Base-by-base conservation (phyloP, 2,888 invertebrate species). In the Amiota communis region DNA sequence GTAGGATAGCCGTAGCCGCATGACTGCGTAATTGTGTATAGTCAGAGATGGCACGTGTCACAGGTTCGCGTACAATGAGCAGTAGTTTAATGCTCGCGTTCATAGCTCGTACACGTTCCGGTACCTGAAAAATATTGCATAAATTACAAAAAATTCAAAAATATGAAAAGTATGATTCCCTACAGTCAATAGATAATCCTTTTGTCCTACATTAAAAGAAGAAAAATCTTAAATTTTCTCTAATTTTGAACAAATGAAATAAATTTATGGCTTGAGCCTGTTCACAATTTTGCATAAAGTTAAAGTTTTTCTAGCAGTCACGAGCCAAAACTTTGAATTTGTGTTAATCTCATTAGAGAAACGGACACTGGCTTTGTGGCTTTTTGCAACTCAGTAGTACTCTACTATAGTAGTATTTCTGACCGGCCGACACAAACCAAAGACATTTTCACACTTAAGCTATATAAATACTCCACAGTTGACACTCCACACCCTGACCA, bases 1-100 rank as follows among this genome's bases (percentile, higher is more conserved):
- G 91, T 8, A 95, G 93, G 77, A 93, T 93, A 11, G 94, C 94
- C 1, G 95, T 94, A 53, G 95, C 94, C 36, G 95, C 94, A 86
- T 96, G 95, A 81, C 95, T 95, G 77, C 95, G 93, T 81, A 98
- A 92, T 90, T 98, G 98, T 20, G 97, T 96, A 91, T 98, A 98
- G 92, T 99, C 99, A 13, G 98, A 98, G 85, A 99, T 96, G 70
- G 98, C 96, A 72, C 99, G 92, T 17, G 96, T 97, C 72, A 98
- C 97, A 3, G 99, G 99, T 89, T 99, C 97, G 13, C 99, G 93
- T 23, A 99, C 96, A 86, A 99, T 97, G 81, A 99, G 92, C 77
- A 99, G 92, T 74, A 99, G 91, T 84, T 97, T 96, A 76, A 98
- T 94, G 87, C 95, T 95, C 10, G 95, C 93, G 91, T 99, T 98